A percentile compares a stretch with the other conserved stretches of the same genome.
Evolutionary conservation across 2,888 invertebrate genomes (phyloP).

Genomic region (Branchellion lobata): DNA sequence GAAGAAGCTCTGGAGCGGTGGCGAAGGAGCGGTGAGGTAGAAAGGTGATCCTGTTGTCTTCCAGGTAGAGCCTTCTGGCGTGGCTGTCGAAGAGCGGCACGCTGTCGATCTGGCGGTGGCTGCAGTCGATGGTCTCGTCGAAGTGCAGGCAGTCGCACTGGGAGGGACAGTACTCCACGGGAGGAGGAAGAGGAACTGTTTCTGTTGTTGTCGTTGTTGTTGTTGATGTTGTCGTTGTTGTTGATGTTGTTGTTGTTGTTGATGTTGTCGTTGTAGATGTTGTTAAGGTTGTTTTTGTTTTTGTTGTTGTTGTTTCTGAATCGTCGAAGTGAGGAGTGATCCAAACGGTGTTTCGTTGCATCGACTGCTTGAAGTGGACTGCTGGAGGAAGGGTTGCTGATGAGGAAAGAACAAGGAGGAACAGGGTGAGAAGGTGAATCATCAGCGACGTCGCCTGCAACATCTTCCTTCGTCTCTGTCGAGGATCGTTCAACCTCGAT

Average conservation of each 20-base stretch:
- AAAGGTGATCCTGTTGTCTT: slow-evolving; percentile 40
- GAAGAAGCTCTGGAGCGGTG: slow-evolving; percentile 22
- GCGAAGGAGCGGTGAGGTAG: slow-evolving; percentile 39
- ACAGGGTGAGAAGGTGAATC: no score
- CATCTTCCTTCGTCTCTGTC: no score
- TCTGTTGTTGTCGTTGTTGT: background rate
- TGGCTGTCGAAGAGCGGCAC: slow-evolving; percentile 31
- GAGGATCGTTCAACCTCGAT: no score
- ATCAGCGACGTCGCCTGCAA: no score
- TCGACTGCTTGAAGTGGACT: no score
- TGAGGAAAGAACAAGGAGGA: no score
- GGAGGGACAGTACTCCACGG: slow-evolving; percentile 31
- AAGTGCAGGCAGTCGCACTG: slow-evolving; percentile 46
- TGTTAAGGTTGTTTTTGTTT: background rate
- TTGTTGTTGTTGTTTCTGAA: no score
- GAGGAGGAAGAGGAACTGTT: background rate
- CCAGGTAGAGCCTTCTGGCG: slow-evolving; percentile 45
- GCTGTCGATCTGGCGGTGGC: slow-evolving; percentile 15
- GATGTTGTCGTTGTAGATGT: background rate
- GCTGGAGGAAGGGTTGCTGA: no score
- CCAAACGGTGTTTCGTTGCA: no score
- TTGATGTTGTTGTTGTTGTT: background rate
- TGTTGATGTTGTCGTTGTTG: background rate
- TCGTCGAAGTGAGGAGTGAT: no score
- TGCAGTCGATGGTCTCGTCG: slow-evolving; percentile 48